phyloP scores from a whole-genome alignment of 2,797 vertebrate genomes.

The Neopelma chrysocephalum region DNA sequence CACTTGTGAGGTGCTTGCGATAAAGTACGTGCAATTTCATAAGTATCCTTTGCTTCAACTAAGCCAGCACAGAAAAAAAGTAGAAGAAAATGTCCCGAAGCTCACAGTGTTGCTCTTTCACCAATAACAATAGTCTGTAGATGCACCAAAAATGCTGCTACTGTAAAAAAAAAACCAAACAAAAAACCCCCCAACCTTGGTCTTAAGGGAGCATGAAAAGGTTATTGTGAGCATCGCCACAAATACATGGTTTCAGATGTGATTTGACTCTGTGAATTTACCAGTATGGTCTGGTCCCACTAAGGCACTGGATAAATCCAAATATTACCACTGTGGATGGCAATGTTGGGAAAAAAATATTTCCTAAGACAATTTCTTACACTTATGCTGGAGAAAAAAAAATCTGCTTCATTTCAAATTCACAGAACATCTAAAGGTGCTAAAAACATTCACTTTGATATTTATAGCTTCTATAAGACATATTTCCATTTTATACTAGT shows the following conservation, averaged over 20 bases:
- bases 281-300: neutral
- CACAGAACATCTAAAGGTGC: neutral
- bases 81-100: slow-evolving; percentile 30
- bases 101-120: neutral
- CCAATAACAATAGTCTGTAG: neutral
- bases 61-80: neutral
- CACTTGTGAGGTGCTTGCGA: neutral
- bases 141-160: neutral
- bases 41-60: neutral
- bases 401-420: slow-evolving; percentile 17
- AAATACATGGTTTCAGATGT: neutral
- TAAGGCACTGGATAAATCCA: slow-evolving; percentile 14
- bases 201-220: slow-evolving; percentile 31
- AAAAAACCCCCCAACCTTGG: neutral
- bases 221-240: slow-evolving; percentile 26
- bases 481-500: slow-evolving; percentile 19
- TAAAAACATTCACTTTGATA: slow-evolving; percentile 14
- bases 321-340: neutral
- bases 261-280: neutral
- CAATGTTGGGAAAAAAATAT: neutral
- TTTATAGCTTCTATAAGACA: neutral
- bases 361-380: slow-evolving; percentile 16
- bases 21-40: neutral
- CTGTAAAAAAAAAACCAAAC: neutral
- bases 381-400: neutral